Evolutionary conservation across 2,113 vertebrate species (phyloP), one percentile per base, ranked within the genome.

Genomic region (Lophius piscatorius): DNA sequence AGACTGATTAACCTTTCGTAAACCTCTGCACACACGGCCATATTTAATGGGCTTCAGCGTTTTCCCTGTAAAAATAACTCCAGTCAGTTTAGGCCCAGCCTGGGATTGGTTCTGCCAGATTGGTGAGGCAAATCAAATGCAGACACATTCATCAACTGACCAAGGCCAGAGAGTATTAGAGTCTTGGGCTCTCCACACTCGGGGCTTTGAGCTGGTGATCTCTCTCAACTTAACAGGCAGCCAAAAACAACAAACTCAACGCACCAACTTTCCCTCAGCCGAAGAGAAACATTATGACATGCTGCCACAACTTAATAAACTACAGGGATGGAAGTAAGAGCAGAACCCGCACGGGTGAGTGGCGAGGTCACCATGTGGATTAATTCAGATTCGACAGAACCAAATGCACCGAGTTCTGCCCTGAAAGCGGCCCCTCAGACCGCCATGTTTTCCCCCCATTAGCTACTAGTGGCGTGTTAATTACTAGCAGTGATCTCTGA

Each of bases 241-340:
- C 80, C 76, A 72, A 86, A 63, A 65, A 54, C 70, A 73, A 86
- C 85, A 83, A 88, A 91, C 69, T 87, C 86, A 78, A 75, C 83
- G 63, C 81, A 89, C 63, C 70, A 76, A 71, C 88, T 91, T 89
- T 89, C 86, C 87, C 77, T 72, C 78, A 58, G 68, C 65, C 58
- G 54, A 60, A 62, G 63, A 87, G 75, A 70, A 70, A 86, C 88
- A 83, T 86, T 80, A 82, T 70, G 80, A 86, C 75, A 87, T 85
- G 81, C 87, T 84, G 76, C 81, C 47, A 52, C 46, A 48, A 83
- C 70, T 84, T 85, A 78, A 88, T 85, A 85, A 91, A 89, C 81
- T 82, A 84, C 77, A 76, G 61, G 67, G 60, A 89, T 88, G 71
- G 83, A 80, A 82, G 72, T 80, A 85, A 69, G 82, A 86, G 87